A percentile compares a stretch with the other conserved stretches of the same genome.
Conservation (phyloP, 2,888 invertebrate genomes). For the Amphipyra tragopoginis region DNA sequence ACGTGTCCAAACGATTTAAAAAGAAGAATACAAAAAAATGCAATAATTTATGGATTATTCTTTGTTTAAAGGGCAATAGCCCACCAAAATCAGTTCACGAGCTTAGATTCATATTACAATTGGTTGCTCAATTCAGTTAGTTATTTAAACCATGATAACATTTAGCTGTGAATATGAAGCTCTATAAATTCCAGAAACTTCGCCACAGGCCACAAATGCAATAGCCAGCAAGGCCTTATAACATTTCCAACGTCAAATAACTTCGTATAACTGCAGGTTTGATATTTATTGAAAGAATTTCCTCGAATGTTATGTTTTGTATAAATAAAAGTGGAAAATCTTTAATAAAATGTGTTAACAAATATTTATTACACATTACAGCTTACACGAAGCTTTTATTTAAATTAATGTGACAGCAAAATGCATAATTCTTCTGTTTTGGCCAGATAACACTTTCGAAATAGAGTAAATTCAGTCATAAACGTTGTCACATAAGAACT, state of each 20-base stretch:
- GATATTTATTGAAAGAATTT: slow-evolving; percentile 10
- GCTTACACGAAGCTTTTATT: slow-evolving; percentile 30
- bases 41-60: too few relatives aligned
- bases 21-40: slow-evolving; percentile 1
- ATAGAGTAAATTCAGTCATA: slow-evolving; percentile 24
- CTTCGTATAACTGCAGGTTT: neutral
- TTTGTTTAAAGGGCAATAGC: neutral
- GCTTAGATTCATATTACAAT: neutral
- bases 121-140: slow-evolving; percentile 1
- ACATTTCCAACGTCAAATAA: neutral
- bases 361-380: slow-evolving; percentile 26
- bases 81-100: neutral
- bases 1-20: slow-evolving; percentile 11
- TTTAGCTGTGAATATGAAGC: slow-evolving; percentile 15
- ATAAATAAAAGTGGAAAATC: slow-evolving; percentile 4
- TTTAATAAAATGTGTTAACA: slow-evolving; percentile 12
- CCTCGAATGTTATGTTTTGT: neutral
- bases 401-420: slow-evolving; percentile 37
- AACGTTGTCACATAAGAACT: slow-evolving; percentile 29
- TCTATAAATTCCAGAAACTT: slow-evolving; percentile 24
- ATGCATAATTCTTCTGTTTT: slow-evolving; percentile 23
- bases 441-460: slow-evolving; percentile 11
- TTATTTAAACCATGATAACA: neutral
- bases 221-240: neutral
- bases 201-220: neutral